These are phyloP conservation scores for Schizothorax lantsangensis DNA, from an alignment of 2,797 vertebrate species.

Conservation along the genomic window DNA sequence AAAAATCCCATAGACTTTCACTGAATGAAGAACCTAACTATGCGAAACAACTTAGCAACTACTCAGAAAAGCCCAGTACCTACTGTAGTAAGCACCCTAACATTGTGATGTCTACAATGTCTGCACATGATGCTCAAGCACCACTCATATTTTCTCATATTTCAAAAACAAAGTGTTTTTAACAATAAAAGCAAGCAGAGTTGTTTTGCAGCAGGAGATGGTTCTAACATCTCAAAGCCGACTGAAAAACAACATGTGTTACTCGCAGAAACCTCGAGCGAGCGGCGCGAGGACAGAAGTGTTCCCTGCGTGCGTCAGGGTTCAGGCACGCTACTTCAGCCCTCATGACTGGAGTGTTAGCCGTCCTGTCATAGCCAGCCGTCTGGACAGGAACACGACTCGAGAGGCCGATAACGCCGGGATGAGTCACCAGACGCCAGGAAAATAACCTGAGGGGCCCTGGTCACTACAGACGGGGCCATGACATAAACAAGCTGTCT, in stretches of 20 bases:
- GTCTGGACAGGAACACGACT: slow-evolving; percentile 54
- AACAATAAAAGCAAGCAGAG: background rate
- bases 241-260: slow-evolving; percentile 12
- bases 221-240: background rate
- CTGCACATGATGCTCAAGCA: background rate
- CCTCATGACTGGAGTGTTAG: slow-evolving; percentile 34
- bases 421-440: slow-evolving; percentile 42
- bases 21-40: background rate
- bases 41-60: too few species aligned
- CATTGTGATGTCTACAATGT: background rate
- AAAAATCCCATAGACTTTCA: background rate
- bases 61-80: too few species aligned
- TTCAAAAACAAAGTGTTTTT: background rate
- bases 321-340: slow-evolving; percentile 32
- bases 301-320: slow-evolving; percentile 18
- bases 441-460: slow-evolving; percentile 55
- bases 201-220: background rate
- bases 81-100: background rate
- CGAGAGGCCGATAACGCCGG: slow-evolving; percentile 32
- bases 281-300: background rate
- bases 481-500: slow-evolving; percentile 41
- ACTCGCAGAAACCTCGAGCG: background rate
- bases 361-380: background rate
- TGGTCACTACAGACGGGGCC: background rate
- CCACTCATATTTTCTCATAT: background rate